Base-by-base conservation (phyloP, 1,140 invertebrate species). In the Brachionus angularis region DNA sequence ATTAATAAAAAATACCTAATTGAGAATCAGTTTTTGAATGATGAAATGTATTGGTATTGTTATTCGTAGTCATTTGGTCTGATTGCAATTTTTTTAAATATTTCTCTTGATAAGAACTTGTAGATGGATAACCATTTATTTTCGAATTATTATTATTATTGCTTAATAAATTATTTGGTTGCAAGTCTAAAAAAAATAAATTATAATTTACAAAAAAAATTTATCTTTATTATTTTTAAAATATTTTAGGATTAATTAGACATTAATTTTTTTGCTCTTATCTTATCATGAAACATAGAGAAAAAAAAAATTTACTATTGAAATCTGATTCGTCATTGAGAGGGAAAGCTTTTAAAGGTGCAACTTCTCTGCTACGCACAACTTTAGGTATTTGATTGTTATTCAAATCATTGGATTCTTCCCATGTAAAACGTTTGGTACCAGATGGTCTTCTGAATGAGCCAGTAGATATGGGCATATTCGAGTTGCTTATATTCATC, bases 381-480 rank as follows among this genome's bases (percentile, higher is more conserved):
- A 16, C 44, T 67, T 50, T 67, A 10, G 62, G 44, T 8, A 47
- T 25, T 0, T 16, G 10, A 12, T 58, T 58, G 5, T 58, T 58
- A n/a, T 8, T 58, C 21, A 2, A 12, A 12, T 16, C 12, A 29
- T 16, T 58, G 10, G 23, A 4, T 25, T 67, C 62, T 47, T 67
- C 62, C 62, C 62, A 67, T 14, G 42, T 21, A 14, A 67, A 34
- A 25, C 62, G 36, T 67, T 67, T 67, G 3, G 44, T 47, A 12
- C 27, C 62, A 5, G 62, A 67, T 23, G 62, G 62, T 74, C 72
- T 42, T 75, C 73, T 14, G 77, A 75, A 52, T 74, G 46, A 46
- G 12, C 39, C 44, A 53, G 72, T 50, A 25, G 58, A 46, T 72
- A 62, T 46, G 46, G 27, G 44, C 29, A 18, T 25, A 53, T 72